phyloP scores from a whole-genome alignment of 2,113 vertebrate species.

The Alces alces region DNA sequence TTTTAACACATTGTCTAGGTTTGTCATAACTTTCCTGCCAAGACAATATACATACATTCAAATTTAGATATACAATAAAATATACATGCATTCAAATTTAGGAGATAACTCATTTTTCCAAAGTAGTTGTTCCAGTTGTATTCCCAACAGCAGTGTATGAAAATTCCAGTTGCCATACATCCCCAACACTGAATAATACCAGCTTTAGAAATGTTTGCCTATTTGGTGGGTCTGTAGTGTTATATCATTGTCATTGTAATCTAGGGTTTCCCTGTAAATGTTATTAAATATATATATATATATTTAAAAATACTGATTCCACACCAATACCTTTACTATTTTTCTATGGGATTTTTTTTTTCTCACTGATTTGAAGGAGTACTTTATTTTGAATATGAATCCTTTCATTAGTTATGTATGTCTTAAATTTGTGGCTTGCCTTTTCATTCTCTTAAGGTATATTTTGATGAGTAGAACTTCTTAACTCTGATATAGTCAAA shows the following conservation, averaged over 20 bases:
- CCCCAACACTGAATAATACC: neutral
- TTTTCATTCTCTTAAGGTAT: neutral
- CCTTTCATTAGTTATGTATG: neutral
- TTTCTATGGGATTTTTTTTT: neutral
- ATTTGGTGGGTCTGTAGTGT: neutral
- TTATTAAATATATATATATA: neutral
- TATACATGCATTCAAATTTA: neutral
- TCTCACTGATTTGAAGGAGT: neutral
- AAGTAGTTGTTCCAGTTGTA: neutral
- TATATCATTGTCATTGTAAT: neutral
- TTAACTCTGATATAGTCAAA: neutral
- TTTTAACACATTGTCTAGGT: neutral
- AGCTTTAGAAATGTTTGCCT: neutral
- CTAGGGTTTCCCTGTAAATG: neutral
- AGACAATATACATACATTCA: neutral
- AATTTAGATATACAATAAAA: neutral
- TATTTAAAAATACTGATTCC: neutral
- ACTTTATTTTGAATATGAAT: neutral
- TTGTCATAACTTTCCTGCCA: neutral
- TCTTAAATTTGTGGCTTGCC: neutral
- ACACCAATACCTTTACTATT: neutral
- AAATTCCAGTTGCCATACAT: neutral
- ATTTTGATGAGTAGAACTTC: neutral
- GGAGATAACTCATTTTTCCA: neutral
- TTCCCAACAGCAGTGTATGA: neutral